A percentile compares a stretch with the other conserved stretches of the same genome.
Conservation (phyloP, 2,797 vertebrate species). For the Linurgus olivaceus region DNA sequence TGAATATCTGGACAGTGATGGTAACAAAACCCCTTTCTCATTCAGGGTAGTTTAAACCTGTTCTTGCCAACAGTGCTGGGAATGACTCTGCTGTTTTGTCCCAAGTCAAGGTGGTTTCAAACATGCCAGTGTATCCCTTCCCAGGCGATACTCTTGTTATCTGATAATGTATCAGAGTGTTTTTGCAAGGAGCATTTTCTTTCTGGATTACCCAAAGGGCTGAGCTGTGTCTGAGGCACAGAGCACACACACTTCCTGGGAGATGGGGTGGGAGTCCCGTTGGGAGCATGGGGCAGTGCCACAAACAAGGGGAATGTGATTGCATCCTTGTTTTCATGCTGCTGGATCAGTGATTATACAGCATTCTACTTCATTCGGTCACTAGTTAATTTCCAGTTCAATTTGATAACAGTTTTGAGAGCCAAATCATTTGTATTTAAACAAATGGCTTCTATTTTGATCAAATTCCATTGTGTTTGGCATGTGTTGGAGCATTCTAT, state of each 20-base stretch:
- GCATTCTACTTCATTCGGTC: slow-evolving; percentile 24
- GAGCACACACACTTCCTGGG: neutral
- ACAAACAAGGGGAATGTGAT: neutral
- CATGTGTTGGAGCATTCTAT: neutral
- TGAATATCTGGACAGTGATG: neutral
- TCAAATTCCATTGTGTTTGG: slow-evolving; percentile 29
- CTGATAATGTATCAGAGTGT: neutral
- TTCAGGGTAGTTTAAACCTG: neutral
- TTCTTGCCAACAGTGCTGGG: neutral
- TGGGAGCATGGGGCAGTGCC: neutral
- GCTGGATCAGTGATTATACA: neutral
- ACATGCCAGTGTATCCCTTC: neutral
- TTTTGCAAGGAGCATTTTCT: neutral
- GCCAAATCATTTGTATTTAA: slow-evolving; percentile 43
- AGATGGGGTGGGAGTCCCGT: neutral
- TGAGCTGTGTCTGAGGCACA: neutral
- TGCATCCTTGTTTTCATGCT: neutral
- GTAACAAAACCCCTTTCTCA: neutral
- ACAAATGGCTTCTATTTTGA: slow-evolving; percentile 49
- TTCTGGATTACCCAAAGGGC: neutral
- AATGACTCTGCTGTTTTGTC: accelerated
- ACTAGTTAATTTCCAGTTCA: slow-evolving; percentile 46
- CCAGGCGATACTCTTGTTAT: neutral
- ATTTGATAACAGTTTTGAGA: slow-evolving; percentile 45
- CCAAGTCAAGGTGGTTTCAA: neutral